Conservation (phyloP, 2,888 invertebrate genomes). For the Sphinx pinastri region DNA sequence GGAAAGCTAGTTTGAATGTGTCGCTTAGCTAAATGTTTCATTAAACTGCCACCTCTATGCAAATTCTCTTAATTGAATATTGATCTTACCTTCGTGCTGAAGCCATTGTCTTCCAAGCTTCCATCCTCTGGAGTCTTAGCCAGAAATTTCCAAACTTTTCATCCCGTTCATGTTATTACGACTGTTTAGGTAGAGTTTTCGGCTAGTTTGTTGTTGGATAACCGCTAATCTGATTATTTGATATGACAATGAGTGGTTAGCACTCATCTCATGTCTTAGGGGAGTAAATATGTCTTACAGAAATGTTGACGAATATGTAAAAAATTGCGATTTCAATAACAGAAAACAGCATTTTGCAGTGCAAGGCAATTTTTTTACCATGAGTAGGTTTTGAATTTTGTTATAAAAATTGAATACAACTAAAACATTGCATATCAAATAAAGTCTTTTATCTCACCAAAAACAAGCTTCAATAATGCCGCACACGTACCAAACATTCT, state of each 20-base stretch:
- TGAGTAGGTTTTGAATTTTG: no score
- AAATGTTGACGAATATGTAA: no score
- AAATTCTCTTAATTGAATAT: constrained; percentile 21
- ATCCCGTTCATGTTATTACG: not conserved
- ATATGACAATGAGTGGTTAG: not conserved
- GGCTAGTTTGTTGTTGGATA: no score
- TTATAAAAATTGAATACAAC: no score
- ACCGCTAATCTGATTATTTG: not conserved
- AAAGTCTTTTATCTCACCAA: no score
- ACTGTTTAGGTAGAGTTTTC: not conserved
- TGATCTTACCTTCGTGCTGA: constrained; percentile 19
- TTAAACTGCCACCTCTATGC: constrained; percentile 10
- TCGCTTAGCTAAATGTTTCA: constrained; percentile 19
- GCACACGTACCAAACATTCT: not conserved
- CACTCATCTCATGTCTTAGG: not conserved
- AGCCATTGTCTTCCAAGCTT: constrained; percentile 14
- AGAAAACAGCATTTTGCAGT: no score
- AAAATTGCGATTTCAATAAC: no score
- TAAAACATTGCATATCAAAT: no score
- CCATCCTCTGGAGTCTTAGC: constrained; percentile 2
- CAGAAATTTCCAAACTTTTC: not conserved
- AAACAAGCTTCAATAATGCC: not conserved
- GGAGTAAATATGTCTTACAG: no score
- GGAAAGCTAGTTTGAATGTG: not conserved
- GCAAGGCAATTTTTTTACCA: no score